These are phyloP conservation scores for Nyctibius bracteatus DNA, from an alignment of 2,113 vertebrate genomes.

Conservation along the genomic window DNA sequence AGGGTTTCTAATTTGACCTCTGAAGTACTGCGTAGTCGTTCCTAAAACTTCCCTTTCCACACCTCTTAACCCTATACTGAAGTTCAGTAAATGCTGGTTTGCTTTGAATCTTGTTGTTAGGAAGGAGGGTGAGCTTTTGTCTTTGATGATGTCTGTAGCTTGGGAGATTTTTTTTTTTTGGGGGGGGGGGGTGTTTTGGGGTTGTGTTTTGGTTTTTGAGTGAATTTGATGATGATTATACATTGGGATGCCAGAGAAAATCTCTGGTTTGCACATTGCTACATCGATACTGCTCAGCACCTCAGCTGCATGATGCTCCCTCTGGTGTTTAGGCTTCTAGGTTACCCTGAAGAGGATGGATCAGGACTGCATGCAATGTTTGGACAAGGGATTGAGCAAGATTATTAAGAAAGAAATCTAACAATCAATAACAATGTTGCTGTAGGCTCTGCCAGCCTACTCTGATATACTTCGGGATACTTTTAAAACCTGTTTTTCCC, in stretches of 20 bases:
- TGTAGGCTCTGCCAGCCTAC: background rate
- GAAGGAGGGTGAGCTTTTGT: background rate
- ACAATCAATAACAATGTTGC: background rate
- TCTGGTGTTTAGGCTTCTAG: background rate
- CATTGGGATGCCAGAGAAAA: background rate
- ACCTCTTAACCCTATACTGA: background rate
- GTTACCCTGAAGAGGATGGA: background rate
- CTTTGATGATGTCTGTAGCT: background rate
- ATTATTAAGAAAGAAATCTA: background rate
- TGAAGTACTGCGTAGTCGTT: background rate
- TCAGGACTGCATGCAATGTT: background rate
- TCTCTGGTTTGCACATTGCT: background rate
- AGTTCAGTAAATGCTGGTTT: background rate
- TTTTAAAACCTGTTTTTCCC: background rate
- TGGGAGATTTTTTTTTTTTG: too few relatives aligned
- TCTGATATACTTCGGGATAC: background rate
- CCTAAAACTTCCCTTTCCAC: background rate
- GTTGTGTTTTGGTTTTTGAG: background rate
- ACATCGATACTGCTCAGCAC: background rate
- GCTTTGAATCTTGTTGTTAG: background rate
- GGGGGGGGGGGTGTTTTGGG: fast-evolving
- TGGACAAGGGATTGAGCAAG: background rate
- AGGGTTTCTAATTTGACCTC: background rate
- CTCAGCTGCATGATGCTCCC: background rate
- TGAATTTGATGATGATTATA: background rate